A percentile compares a stretch with the other conserved stretches of the same genome.
These are phyloP conservation scores for Hirundichthys speculiger DNA, from an alignment of 2,113 vertebrate species.

Conservation along the genomic window DNA sequence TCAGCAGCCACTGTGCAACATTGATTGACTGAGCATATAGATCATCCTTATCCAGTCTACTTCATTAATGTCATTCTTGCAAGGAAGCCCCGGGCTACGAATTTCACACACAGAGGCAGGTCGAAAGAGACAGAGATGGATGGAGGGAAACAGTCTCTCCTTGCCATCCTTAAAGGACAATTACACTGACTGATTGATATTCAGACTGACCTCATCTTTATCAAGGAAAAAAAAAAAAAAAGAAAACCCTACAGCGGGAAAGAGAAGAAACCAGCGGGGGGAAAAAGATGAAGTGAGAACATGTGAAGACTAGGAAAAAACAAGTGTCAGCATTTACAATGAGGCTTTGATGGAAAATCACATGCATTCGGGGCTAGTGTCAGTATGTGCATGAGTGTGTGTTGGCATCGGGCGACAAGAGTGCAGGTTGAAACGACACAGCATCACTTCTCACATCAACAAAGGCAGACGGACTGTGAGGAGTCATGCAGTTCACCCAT, in stretches of 20 bases:
- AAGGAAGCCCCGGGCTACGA: constrained; percentile 44
- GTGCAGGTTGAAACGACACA: constrained; percentile 48
- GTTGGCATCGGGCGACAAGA: constrained; percentile 33
- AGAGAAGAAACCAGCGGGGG: constrained; percentile 10
- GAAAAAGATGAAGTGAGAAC: constrained; percentile 28
- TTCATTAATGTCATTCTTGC: constrained; percentile 61
- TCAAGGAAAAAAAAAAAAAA: constrained; percentile 63
- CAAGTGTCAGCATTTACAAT: constrained; percentile 22
- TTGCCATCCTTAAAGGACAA: constrained; percentile 78
- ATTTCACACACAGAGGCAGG: constrained; percentile 37
- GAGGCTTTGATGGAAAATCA: constrained; percentile 45
- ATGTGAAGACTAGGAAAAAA: constrained; percentile 20
- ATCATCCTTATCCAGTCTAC: constrained; percentile 57
- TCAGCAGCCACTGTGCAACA: constrained; percentile 57
- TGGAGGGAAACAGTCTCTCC: constrained; percentile 66
- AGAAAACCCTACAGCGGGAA: constrained; percentile 22
- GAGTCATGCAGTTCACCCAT: constrained; percentile 58
- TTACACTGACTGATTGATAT: constrained; percentile 78
- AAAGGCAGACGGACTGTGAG: constrained; percentile 62
- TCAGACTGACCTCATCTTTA: constrained; percentile 67
- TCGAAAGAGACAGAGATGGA: constrained; percentile 67
- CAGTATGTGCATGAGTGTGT: constrained; percentile 21
- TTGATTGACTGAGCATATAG: constrained; percentile 44
- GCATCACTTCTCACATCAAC: constrained; percentile 67
- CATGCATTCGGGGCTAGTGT: constrained; percentile 11